Conservation (phyloP, 1,140 invertebrate genomes). For the Drosophila orena region DNA sequence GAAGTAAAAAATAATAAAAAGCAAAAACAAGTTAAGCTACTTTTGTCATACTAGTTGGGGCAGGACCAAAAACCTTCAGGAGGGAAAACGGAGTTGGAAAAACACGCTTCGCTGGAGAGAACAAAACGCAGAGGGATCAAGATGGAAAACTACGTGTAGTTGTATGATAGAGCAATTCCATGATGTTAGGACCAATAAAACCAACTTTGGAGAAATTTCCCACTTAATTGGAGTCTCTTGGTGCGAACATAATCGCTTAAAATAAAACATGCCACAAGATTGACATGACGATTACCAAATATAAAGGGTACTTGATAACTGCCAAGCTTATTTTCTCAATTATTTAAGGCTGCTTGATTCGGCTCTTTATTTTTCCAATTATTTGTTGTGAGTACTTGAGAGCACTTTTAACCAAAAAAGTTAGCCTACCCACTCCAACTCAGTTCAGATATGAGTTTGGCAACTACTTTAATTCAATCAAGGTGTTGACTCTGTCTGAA, state of each 20-base stretch:
- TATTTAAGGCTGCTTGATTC: too few species aligned
- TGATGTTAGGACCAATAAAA: neutral
- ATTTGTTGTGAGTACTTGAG: too few species aligned
- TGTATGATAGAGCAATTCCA: conserved; percentile 17
- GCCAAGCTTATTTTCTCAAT: too few species aligned
- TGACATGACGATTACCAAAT: neutral
- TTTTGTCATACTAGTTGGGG: conserved; percentile 41
- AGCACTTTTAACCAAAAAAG: too few species aligned
- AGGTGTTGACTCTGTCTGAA: neutral
- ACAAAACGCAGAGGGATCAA: conserved; percentile 8
- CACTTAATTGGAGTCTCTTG: conserved; percentile 24
- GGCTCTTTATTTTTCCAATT: too few species aligned
- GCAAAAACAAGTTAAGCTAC: conserved; percentile 42
- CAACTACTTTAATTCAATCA: neutral
- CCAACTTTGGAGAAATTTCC: neutral
- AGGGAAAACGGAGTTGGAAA: neutral
- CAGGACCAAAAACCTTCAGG: conserved; percentile 2
- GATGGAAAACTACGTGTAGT: conserved; percentile 9
- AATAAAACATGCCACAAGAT: conserved; percentile 6
- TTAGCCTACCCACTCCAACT: too few species aligned
- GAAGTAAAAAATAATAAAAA: conserved; percentile 7
- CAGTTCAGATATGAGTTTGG: too few species aligned
- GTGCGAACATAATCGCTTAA: conserved; percentile 6
- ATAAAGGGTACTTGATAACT: neutral
- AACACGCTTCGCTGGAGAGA: conserved; percentile 2